Percentiles rank a stretch among this genome's conserved stretches.
Conservation (phyloP, 1,140 invertebrate genomes). For the Apis laboriosa region DNA sequence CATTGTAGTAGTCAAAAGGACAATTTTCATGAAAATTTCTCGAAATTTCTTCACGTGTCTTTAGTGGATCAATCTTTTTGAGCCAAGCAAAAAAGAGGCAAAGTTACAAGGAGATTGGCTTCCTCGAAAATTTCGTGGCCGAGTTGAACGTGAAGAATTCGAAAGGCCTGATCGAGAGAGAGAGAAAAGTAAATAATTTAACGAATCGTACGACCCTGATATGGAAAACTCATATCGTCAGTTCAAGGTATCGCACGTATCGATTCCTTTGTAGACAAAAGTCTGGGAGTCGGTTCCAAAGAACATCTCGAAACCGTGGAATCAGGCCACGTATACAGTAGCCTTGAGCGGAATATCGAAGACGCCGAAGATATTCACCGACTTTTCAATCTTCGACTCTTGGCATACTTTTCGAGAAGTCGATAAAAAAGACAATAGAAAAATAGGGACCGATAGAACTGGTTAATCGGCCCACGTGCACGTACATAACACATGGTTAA, state of each 20-base stretch:
- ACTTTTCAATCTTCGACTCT: constrained; percentile 52
- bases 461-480: constrained; percentile 15
- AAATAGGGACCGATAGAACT: constrained; percentile 25
- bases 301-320: constrained; percentile 43
- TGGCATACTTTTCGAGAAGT: constrained; percentile 44
- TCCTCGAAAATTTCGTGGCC: neutral
- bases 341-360: constrained; percentile 52
- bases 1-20: neutral
- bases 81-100: neutral
- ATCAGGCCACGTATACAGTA: constrained; percentile 53
- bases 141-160: neutral
- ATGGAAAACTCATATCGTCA: constrained; percentile 44
- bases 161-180: neutral
- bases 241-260: constrained; percentile 43
- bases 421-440: constrained; percentile 53
- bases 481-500: neutral
- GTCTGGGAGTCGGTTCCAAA: constrained; percentile 26
- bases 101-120: neutral
- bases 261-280: constrained; percentile 48
- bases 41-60: neutral
- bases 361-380: constrained; percentile 45
- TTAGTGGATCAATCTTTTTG: no score
- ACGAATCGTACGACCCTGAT: constrained; percentile 38
- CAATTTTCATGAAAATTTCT: neutral
- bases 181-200: constrained; percentile 39